phyloP scores from a whole-genome alignment of 2,797 vertebrate genomes.

The Phataginus tricuspis region DNA sequence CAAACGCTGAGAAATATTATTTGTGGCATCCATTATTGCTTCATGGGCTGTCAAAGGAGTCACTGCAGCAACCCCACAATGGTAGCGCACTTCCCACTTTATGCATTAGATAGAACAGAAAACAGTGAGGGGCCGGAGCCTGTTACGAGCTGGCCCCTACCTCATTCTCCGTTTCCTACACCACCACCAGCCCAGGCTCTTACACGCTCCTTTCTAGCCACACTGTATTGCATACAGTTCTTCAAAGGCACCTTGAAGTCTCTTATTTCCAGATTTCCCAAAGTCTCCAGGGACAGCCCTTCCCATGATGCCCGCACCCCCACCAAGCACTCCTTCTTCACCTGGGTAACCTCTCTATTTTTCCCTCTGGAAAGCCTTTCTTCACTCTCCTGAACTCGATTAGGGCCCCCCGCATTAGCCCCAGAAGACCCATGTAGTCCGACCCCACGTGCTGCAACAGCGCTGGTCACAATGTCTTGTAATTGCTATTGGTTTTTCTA shows the following conservation, averaged over 20 bases:
- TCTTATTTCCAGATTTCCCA: background rate
- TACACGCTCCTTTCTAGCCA: background rate
- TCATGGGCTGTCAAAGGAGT: slow-evolving; percentile 41
- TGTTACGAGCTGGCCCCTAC: background rate
- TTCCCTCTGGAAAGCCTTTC: background rate
- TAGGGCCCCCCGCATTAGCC: background rate
- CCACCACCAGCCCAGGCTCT: background rate
- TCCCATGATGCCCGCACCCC: background rate
- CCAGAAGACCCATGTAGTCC: background rate
- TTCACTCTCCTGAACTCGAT: background rate
- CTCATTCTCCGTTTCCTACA: background rate
- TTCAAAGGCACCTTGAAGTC: background rate
- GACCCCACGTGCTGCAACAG: background rate
- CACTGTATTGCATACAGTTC: background rate
- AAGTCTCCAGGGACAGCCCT: background rate
- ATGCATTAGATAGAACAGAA: background rate
- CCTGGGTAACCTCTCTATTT: background rate
- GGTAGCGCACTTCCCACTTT: background rate
- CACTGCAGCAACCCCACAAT: background rate
- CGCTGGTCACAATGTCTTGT: background rate
- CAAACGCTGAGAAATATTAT: slow-evolving; percentile 38
- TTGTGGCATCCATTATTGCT: slow-evolving; percentile 55
- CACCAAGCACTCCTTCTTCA: background rate
- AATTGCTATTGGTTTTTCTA: background rate
- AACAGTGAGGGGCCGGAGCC: background rate